Evolutionary conservation across 2,888 invertebrate species (phyloP).

Genomic region (Deilephila porcellus): DNA sequence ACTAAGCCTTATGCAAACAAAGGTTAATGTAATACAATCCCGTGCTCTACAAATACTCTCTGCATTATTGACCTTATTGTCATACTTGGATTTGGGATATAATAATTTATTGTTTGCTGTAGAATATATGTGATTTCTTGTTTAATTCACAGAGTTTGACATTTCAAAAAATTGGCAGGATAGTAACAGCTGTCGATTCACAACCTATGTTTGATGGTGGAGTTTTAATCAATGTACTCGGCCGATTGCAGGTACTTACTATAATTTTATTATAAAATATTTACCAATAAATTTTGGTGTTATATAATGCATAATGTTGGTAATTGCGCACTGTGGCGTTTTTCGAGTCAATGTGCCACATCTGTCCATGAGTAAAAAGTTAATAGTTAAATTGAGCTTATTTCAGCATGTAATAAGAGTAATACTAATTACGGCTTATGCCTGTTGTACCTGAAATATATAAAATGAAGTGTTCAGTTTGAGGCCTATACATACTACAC

Average conservation of each 20-base stretch:
- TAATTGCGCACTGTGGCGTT: neutral
- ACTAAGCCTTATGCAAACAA: no score
- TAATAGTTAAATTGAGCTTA: neutral
- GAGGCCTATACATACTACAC: neutral
- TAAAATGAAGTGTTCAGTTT: neutral
- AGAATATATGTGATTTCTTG: neutral
- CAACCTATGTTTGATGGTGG: slow-evolving; percentile 99
- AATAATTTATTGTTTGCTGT: neutral
- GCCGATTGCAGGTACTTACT: slow-evolving; percentile 94
- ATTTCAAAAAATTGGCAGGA: slow-evolving; percentile 96
- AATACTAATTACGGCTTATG: neutral
- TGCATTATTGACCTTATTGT: no score
- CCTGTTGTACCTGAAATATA: neutral
- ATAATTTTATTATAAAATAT: neutral
- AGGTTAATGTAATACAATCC: no score
- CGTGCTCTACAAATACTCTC: no score
- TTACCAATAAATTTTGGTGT: neutral
- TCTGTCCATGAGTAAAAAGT: slow-evolving; percentile 5
- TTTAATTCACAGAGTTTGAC: slow-evolving; percentile 89
- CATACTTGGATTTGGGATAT: no score
- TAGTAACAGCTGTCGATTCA: slow-evolving; percentile 96
- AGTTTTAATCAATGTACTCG: slow-evolving; percentile 97
- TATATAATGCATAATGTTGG: neutral
- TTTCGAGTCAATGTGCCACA: neutral
- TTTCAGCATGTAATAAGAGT: neutral